Base-by-base conservation (phyloP, 1,140 invertebrate species). In the Drosophila pachea region DNA sequence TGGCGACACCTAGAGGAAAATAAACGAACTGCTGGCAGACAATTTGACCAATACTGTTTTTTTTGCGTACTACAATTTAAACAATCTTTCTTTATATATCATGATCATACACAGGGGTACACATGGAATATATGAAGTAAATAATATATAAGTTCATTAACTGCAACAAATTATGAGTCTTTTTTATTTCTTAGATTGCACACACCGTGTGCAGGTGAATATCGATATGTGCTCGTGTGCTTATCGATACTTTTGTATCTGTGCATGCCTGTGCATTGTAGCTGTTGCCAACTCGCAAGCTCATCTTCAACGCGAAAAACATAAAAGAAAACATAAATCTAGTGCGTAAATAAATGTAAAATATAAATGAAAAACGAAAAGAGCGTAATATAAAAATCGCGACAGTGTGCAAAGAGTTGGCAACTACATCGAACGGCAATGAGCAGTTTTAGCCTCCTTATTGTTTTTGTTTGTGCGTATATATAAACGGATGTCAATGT, bases 221-320 rank as follows among this genome's bases (percentile, higher is more conserved):
- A 56, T 45, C 54, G 54, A 56, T 55, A 9, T 12, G 1, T 12
- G n/a, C 29, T 42, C 38, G 14, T 38, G 22, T 22, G 3, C 22
- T 8, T 11, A 56, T 45, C 54, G 54, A 56, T 56, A 56, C 8
- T 45, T 56, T 11, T 31, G 12, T 35, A 32, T 40, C 40, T 43
- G 9, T 56, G 54, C 54, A 56, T 56, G 43, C 54, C 54, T 56
- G 54, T 45, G 54, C 40, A 56, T 12, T 43, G 29, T 45, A 29
- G 42, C 54, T 56, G 54, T 31, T 56, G 54, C 54, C 68, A 70
- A 45, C 61, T 58, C 22, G 59, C 63, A 76, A 76, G 38, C 68
- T 73, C 59, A 35, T 68, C 62, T 72, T 79, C 59, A 68, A 75
- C 67, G 59, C 40, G 62, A 60, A 76, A 79, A 79, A 81, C 76